Conservation (phyloP, 2,888 invertebrate species). For the Chironomus riparius region DNA sequence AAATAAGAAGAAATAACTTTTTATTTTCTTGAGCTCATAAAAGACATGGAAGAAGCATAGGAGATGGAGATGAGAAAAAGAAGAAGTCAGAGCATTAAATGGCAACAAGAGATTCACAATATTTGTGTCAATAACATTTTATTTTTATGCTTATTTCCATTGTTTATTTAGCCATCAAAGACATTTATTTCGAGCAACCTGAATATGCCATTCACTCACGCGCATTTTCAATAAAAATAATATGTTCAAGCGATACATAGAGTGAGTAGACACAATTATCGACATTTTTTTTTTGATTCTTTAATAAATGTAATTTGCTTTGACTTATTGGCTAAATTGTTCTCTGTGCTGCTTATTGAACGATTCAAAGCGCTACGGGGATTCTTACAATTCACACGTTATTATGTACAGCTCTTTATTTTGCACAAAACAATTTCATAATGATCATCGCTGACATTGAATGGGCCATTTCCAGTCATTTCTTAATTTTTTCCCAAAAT, state of each 20-base stretch:
- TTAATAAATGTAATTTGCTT: slow-evolving; percentile 12
- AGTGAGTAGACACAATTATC: slow-evolving; percentile 10
- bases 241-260: neutral
- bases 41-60: neutral
- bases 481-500: no score
- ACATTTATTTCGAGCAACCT: neutral
- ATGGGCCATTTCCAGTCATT: no score
- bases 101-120: neutral
- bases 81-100: neutral
- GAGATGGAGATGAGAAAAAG: neutral
- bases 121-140: slow-evolving; percentile 27
- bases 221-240: neutral
- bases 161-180: slow-evolving; percentile 21
- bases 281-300: neutral
- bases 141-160: slow-evolving; percentile 11
- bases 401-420: no score
- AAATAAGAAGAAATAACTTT: no score
- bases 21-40: neutral
- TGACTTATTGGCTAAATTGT: neutral
- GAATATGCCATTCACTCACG: slow-evolving; percentile 12
- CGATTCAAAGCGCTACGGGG: no score
- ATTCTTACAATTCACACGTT: no score
- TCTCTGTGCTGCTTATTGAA: no score
- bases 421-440: no score
- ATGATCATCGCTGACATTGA: no score